Evolutionary conservation across 2,797 vertebrate genomes (phyloP), one percentile per base, ranked within the genome.

Genomic region (Ispidina picta): DNA sequence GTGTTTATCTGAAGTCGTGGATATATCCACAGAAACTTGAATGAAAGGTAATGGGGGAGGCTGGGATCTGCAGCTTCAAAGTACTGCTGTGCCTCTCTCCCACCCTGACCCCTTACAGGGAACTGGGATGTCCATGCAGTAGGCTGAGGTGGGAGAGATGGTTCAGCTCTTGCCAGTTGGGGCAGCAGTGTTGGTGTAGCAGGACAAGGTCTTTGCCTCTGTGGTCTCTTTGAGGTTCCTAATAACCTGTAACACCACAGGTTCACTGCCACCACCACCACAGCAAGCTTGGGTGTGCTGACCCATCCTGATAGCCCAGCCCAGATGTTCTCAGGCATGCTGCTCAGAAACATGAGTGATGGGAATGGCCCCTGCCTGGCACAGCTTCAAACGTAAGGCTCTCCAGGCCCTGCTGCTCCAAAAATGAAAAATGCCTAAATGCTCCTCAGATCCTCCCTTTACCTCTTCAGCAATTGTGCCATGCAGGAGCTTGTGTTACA

Each of bases 11-110:
- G 59, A 63, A 86, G 49, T 69, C 4, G 1, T 68, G 37, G 60
- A 12, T 72, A 46, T 71, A 43, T 82, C 78, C 81, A 78, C 62
- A 90, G 80, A 90, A 93, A 93, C 88, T 46, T 56, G 19, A 46
- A 29, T 1, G 6, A 60, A 81, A 64, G n/a, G 15, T 26, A 44
- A 58, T 56, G 75, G 10, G 43, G 58, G 56, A 59, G 66, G 43
- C 59, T 59, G 75, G n/a, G 35, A 84, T 71, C 35, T 71, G 65
- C 48, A 55, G 22, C 65, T 88, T 82, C 59, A 26, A 35, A 77
- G 39, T 29, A 10, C 48, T 31, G 12, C 59, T 48, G 25, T 80
- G 72, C 23, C 35, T 29, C 0, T 0, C 4, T 72, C 63, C 60
- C 2, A 2, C 35, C 19, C 66, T 59, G 44, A 5, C 25, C 25